Evolutionary conservation across 2,888 invertebrate species (phyloP).

Genomic region (Leptinotarsa tumamoca): DNA sequence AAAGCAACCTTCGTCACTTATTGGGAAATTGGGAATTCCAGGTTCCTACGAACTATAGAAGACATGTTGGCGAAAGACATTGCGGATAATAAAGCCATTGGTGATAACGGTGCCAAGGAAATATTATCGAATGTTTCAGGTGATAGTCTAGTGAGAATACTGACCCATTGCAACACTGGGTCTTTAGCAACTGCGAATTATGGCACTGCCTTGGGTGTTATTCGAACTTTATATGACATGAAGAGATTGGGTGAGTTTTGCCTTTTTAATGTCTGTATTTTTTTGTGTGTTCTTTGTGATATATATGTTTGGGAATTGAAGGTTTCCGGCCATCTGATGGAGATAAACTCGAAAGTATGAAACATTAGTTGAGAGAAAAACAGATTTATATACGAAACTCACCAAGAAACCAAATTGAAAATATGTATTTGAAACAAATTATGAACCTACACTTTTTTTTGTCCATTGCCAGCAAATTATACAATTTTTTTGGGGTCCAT

Average conservation of each 20-base stretch:
- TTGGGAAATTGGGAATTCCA: conserved; percentile 59
- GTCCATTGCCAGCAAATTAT: too few species aligned
- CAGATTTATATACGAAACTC: too few species aligned
- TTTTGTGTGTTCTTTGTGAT: too few species aligned
- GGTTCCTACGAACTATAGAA: conserved; percentile 83
- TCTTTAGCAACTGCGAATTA: conserved; percentile 97
- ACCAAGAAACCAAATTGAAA: too few species aligned
- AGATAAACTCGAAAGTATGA: too few species aligned
- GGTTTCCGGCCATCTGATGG: too few species aligned
- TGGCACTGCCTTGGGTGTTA: conserved; percentile 97
- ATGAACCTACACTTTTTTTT: too few species aligned
- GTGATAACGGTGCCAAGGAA: conserved; percentile 83
- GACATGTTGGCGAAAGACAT: conserved; percentile 88
- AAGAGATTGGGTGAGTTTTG: conserved; percentile 59
- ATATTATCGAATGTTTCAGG: conserved; percentile 74
- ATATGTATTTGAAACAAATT: too few species aligned
- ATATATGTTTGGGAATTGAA: too few species aligned
- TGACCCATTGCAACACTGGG: conserved; percentile 99
- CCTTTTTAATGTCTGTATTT: not conserved
- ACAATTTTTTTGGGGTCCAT: too few species aligned
- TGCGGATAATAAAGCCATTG: conserved; percentile 88
- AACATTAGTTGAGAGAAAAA: too few species aligned
- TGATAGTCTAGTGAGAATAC: conserved; percentile 76
- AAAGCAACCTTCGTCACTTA: not conserved
- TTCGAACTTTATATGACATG: conserved; percentile 81